Evolutionary conservation across 2,797 vertebrate genomes (phyloP).

Genomic region (Pseudotriccus pelzelni): DNA sequence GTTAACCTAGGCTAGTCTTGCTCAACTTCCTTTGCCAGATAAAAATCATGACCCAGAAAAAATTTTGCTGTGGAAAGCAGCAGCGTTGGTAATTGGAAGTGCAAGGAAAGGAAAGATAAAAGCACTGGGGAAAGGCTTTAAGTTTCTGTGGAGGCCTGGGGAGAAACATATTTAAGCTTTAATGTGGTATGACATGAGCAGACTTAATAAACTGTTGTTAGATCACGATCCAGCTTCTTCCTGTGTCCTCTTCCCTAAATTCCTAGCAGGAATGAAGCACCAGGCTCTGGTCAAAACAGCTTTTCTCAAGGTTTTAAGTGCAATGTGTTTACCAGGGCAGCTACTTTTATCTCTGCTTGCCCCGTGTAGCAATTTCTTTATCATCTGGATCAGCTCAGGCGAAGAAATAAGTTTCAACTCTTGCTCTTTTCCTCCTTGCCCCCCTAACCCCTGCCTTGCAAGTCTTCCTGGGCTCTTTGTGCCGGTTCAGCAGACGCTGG

Average conservation of each 20-base stretch:
- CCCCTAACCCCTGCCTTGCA: not conserved
- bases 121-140: not conserved
- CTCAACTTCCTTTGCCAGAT: not conserved
- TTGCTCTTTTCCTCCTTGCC: not conserved
- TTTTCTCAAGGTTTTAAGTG: no score
- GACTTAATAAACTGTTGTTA: not conserved
- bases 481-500: accelerated
- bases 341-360: not conserved
- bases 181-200: not conserved
- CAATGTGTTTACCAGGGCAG: not conserved
- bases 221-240: not conserved
- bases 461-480: accelerated
- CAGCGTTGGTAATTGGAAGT: not conserved
- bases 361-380: not conserved
- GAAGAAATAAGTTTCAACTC: not conserved
- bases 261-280: not conserved
- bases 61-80: not conserved
- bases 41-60: not conserved
- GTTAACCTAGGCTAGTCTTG: not conserved
- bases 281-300: not conserved
- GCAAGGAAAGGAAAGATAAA: not conserved
- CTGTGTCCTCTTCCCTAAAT: not conserved
- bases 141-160: not conserved
- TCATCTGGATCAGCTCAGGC: not conserved
- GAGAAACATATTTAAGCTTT: slow-evolving; percentile 1